These are phyloP conservation scores for Sturnira hondurensis DNA, from an alignment of 2,113 vertebrate genomes.

Conservation along the genomic window DNA sequence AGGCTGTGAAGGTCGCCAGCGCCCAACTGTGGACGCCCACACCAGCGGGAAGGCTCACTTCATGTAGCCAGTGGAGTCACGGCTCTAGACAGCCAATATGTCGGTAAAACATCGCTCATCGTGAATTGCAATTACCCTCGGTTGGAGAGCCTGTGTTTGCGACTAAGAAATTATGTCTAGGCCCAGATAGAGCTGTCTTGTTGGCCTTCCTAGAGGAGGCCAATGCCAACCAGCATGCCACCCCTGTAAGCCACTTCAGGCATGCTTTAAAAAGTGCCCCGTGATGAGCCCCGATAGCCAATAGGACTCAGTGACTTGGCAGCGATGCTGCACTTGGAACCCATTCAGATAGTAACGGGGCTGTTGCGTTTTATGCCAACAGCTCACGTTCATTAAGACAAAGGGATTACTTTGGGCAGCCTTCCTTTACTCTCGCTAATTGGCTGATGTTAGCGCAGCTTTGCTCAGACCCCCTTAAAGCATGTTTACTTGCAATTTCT, in stretches of 20 bases:
- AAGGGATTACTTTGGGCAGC: neutral
- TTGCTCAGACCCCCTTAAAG: neutral
- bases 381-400: constrained; percentile 2
- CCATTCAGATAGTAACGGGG: neutral
- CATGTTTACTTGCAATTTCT: neutral
- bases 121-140: neutral
- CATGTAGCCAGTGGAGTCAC: neutral
- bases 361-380: neutral
- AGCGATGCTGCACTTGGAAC: neutral
- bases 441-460: neutral
- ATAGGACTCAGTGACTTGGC: neutral
- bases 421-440: neutral
- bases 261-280: neutral
- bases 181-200: neutral
- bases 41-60: neutral
- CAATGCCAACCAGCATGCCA: neutral
- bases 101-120: constrained; percentile 22
- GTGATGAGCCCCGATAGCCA: neutral
- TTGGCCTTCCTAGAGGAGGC: neutral
- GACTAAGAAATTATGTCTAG: constrained; percentile 34
- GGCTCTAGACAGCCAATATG: neutral
- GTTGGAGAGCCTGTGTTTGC: neutral
- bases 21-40: neutral
- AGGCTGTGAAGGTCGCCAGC: neutral
- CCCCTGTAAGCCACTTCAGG: neutral